Evolutionary conservation across 2,113 vertebrate species (phyloP).

Genomic region (Probosciger aterrimus): DNA sequence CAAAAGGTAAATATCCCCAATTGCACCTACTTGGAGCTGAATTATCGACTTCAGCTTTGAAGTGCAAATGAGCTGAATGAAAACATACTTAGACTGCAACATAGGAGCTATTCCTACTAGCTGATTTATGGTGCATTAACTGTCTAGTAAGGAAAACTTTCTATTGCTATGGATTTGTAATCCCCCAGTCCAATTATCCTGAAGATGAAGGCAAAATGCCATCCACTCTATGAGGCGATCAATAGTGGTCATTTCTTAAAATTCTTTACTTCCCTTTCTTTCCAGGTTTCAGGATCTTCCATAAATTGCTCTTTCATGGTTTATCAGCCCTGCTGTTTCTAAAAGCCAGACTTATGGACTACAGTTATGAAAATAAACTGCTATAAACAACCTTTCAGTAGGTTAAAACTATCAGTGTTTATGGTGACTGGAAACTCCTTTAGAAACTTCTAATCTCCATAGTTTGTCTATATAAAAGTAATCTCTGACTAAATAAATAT

Average conservation of each 20-base stretch:
- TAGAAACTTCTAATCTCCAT: constrained; percentile 56
- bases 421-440: constrained; percentile 40
- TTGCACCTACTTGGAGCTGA: constrained; percentile 71
- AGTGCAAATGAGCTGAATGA: constrained; percentile 79
- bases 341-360: constrained; percentile 55
- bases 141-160: constrained; percentile 59
- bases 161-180: constrained; percentile 67
- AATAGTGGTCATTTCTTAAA: constrained; percentile 67
- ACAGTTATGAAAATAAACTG: constrained; percentile 51
- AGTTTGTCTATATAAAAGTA: constrained; percentile 36
- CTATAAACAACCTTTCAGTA: constrained; percentile 50
- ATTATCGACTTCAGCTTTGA: constrained; percentile 78
- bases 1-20: constrained; percentile 73
- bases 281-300: constrained; percentile 9
- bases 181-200: constrained; percentile 59
- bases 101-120: constrained; percentile 57
- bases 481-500: constrained; percentile 44
- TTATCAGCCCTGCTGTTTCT: constrained; percentile 56
- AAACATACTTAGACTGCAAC: constrained; percentile 67
- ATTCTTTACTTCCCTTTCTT: constrained; percentile 61
- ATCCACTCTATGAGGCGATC: constrained; percentile 45
- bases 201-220: constrained; percentile 68
- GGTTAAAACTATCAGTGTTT: constrained; percentile 49
- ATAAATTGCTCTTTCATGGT: constrained; percentile 62
- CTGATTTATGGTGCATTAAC: constrained; percentile 72